Conservation (phyloP, 2,113 vertebrate genomes). For the Progne subis region DNA sequence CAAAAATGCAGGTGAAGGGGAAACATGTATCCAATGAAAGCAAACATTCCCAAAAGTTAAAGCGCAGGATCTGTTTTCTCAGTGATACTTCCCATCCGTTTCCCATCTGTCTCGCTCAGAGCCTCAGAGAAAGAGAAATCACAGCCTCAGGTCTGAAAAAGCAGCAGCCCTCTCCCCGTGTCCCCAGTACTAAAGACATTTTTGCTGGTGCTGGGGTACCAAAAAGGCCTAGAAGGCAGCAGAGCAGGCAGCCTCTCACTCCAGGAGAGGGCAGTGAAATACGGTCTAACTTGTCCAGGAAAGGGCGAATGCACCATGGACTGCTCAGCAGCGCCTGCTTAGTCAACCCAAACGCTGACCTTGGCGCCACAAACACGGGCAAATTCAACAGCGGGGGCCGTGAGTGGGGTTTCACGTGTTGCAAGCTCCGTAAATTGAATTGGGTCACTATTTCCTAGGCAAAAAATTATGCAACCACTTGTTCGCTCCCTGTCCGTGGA, state of each 20-base stretch:
- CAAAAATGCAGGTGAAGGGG: not conserved
- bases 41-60: not conserved
- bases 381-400: not conserved
- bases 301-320: not conserved
- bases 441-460: not conserved
- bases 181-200: not conserved
- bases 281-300: not conserved
- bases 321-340: not conserved
- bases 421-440: accelerated
- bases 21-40: not conserved
- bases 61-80: not conserved
- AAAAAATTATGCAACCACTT: not conserved
- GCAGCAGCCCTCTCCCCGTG: not conserved
- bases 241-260: not conserved
- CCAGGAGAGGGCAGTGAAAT: constrained; percentile 47
- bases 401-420: accelerated
- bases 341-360: not conserved
- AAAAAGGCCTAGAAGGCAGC: not conserved
- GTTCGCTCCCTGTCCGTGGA: not conserved
- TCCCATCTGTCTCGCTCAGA: not conserved
- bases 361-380: not conserved
- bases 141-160: not conserved
- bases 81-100: not conserved
- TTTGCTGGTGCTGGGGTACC: not conserved
- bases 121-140: not conserved